Percentiles rank a stretch among this genome's conserved stretches.
Conservation (phyloP, 2,888 invertebrate genomes). For the Platycnemis pennipes region DNA sequence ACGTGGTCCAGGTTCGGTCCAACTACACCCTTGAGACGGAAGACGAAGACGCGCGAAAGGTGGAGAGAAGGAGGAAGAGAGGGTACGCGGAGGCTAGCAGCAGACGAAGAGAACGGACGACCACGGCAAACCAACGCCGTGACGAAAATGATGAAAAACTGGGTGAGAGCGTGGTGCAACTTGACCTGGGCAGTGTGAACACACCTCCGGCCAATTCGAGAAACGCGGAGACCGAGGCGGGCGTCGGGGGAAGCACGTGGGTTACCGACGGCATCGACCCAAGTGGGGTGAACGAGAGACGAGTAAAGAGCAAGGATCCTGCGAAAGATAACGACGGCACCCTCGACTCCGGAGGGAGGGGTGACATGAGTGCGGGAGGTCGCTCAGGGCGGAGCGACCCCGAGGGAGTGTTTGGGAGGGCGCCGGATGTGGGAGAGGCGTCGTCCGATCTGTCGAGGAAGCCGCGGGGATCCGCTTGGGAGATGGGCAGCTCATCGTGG, state of each 20-base stretch:
- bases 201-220: neutral
- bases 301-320: neutral
- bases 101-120: neutral
- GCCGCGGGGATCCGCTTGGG: neutral
- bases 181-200: neutral
- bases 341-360: neutral
- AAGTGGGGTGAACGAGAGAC: neutral
- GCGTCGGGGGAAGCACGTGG: neutral
- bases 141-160: too few relatives aligned
- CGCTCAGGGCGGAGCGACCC: neutral
- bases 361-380: too few relatives aligned
- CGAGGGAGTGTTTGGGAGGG: neutral
- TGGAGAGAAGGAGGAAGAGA: neutral
- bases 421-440: neutral
- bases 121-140: neutral
- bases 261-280: neutral
- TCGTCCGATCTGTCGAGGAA: neutral
- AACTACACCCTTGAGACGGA: slow-evolving; percentile 32
- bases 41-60: neutral
- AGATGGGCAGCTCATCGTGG: slow-evolving; percentile 40
- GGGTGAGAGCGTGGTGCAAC: neutral
- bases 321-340: neutral
- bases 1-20: slow-evolving; percentile 87
- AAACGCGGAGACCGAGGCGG: neutral
- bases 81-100: neutral